Conservation (phyloP, 1,140 invertebrate species). For the Globodera ellingtonae region DNA sequence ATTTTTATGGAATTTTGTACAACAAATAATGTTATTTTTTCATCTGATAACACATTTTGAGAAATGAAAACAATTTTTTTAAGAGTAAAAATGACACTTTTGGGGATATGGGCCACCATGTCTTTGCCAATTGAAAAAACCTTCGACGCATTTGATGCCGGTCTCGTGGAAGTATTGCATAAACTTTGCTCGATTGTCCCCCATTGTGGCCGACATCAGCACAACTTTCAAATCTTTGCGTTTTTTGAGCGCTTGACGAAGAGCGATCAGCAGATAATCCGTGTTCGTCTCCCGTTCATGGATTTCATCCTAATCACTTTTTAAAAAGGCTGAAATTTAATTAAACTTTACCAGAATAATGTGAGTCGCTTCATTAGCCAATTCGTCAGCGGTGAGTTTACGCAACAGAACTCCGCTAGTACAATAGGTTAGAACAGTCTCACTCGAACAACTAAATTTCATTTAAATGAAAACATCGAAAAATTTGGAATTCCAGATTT, state of each 20-base stretch:
- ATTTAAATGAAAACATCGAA: slow-evolving; percentile 15
- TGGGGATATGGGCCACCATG: too few relatives aligned
- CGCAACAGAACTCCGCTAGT: slow-evolving; percentile 85
- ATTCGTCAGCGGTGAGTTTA: slow-evolving; percentile 79
- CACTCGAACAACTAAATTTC: slow-evolving; percentile 73
- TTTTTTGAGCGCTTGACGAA: slow-evolving; percentile 77
- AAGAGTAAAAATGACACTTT: too few relatives aligned
- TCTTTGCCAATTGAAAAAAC: slow-evolving; percentile 66
- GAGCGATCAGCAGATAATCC: slow-evolving; percentile 85
- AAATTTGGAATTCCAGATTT: slow-evolving; percentile 16
- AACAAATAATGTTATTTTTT: background rate
- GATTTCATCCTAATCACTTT: slow-evolving; percentile 77
- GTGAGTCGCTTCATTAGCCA: slow-evolving; percentile 78
- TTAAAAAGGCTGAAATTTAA: slow-evolving; percentile 8
- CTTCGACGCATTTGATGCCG: slow-evolving; percentile 74
- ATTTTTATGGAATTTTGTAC: slow-evolving; percentile 48
- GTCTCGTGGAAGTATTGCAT: slow-evolving; percentile 83
- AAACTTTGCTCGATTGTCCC: slow-evolving; percentile 76
- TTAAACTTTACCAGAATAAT: slow-evolving; percentile 78
- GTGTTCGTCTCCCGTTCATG: slow-evolving; percentile 89
- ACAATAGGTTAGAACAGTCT: slow-evolving; percentile 84
- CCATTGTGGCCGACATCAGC: slow-evolving; percentile 91
- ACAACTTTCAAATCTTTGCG: slow-evolving; percentile 72
- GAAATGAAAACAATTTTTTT: too few relatives aligned
- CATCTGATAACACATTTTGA: too few relatives aligned